phyloP scores from a whole-genome alignment of 2,113 vertebrate genomes.

The Podarcis raffonei region DNA sequence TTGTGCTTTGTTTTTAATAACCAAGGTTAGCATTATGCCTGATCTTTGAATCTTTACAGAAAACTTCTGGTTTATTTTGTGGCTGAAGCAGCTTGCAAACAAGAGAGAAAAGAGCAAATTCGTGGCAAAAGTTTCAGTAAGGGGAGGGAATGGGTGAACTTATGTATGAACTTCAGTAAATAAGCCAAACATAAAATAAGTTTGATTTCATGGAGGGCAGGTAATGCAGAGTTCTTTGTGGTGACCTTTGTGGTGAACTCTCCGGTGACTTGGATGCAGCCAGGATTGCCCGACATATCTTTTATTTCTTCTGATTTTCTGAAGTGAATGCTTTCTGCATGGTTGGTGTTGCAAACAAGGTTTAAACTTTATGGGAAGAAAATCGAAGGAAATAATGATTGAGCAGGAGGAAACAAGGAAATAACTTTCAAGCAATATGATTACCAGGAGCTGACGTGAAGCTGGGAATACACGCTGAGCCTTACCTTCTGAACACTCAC shows the following conservation, averaged over 20 bases:
- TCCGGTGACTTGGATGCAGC: background rate
- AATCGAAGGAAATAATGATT: background rate
- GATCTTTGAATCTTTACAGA: accelerated
- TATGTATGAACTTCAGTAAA: background rate
- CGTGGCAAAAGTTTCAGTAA: background rate
- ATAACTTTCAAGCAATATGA: background rate
- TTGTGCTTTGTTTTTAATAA: constrained; percentile 24
- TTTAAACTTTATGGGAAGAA: background rate
- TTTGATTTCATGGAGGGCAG: background rate
- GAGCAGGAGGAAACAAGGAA: background rate
- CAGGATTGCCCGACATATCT: background rate
- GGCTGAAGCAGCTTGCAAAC: accelerated
- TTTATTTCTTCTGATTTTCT: background rate
- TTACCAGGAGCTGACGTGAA: background rate
- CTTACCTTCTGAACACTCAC: background rate
- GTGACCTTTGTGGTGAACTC: background rate
- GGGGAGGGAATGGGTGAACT: background rate
- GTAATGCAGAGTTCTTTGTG: background rate
- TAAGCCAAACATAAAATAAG: background rate
- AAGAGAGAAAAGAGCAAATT: background rate
- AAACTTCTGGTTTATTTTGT: background rate
- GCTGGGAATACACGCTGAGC: background rate
- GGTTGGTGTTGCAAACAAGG: background rate
- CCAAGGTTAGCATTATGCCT: background rate
- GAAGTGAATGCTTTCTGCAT: background rate